Base-by-base conservation (phyloP, 2,888 invertebrate species). In the Lasioglossum marginatum region DNA sequence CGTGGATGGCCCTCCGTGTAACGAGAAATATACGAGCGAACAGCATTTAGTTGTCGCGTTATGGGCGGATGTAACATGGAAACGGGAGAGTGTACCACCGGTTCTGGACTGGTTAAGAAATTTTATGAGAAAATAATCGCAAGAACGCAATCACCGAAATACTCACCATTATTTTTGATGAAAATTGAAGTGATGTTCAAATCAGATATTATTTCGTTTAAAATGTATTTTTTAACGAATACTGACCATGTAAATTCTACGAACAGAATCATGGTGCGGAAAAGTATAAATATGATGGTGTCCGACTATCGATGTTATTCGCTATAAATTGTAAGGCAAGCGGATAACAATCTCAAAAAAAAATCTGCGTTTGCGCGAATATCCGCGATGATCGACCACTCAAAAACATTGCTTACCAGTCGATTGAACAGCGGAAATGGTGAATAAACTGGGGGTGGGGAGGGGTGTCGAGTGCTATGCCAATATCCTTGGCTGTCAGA, bases 401-500 rank as follows among this genome's bases (percentile, higher is more conserved):
- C 2, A 6, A 19, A 63, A 63, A 63, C 31, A 63, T 31, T 31
- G 63, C 31, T 63, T 34, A 63, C 31, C 63, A 3, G 16, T 63
- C 31, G 31, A 63, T 63, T 31, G 63, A 31, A 63, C 63, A 63
- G 31, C 31, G 31, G 63, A 34, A 68, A 37, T 12, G 68, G 23
- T 23, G 37, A 68, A 37, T 68, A 37, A 68, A 68, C 68, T 68
- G 31, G 8, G 8, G 1, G 31, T 2, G 63, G 12, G 3, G 31
- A 12, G 16, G 63, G 12, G 5, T 12, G 31, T 27, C 37, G 23
- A 37, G 66, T 68, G 34, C 10, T 23, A 23, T 23, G n/a, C 70
- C 5, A 70, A n/a, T 40, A 40, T 40, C n/a, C 40, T 70, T n/a
- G n/a, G 40, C 70, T 70, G 70, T 40, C 70, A 70, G 23, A 70